Evolutionary conservation across 1,140 invertebrate genomes (phyloP).

Genomic region (Platorchestia sp.): DNA sequence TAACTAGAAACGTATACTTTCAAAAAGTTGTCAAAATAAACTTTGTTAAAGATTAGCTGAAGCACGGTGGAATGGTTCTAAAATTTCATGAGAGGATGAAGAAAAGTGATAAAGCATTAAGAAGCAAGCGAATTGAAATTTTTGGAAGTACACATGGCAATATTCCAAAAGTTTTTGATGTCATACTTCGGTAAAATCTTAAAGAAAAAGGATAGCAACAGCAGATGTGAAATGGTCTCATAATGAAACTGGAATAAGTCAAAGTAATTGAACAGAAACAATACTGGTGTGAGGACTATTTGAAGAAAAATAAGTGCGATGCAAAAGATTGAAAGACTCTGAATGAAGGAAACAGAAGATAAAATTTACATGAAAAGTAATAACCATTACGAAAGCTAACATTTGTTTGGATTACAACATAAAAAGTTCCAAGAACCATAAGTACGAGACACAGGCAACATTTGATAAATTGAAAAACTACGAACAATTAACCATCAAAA

Average conservation of each 20-base stretch:
- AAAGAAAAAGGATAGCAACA: neutral
- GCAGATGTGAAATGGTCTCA: neutral
- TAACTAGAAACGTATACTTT: neutral
- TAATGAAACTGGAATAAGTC: neutral
- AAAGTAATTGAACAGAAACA: neutral
- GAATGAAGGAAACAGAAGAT: neutral
- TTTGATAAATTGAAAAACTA: neutral
- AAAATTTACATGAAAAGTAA: neutral
- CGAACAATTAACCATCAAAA: neutral
- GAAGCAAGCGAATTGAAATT: neutral
- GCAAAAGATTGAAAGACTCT: no score
- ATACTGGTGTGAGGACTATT: neutral
- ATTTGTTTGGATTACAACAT: neutral
- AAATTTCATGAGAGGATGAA: neutral
- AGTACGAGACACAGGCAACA: neutral
- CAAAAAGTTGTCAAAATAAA: neutral
- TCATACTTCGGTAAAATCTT: neutral
- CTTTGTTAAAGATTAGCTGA: neutral
- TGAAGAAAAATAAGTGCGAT: no score
- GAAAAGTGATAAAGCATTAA: neutral
- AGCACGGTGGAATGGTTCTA: neutral
- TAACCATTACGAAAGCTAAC: neutral
- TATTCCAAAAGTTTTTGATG: neutral
- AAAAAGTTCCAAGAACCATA: neutral
- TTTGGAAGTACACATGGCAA: neutral